A percentile compares a stretch with the other conserved stretches of the same genome.
These are phyloP conservation scores for Hormiphora californensis DNA, from an alignment of 37 sponge, comb jelly and placozoan genomes.

Conservation along the genomic window DNA sequence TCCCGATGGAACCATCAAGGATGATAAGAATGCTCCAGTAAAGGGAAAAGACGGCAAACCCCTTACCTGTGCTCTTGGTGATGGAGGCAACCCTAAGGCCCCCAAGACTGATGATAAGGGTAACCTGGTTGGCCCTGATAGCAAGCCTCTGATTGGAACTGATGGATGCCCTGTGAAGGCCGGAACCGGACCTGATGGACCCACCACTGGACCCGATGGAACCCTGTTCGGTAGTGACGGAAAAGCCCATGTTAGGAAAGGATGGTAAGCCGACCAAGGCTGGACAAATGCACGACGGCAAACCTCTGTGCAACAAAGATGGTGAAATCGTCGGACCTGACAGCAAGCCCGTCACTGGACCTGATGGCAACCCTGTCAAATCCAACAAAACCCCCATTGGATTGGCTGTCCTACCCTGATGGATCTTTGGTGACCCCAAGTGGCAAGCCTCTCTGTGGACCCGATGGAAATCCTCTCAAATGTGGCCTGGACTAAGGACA, in stretches of 20 bases:
- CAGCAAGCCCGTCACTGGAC: conserved; percentile 39
- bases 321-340: conserved; percentile 48
- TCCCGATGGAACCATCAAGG: conserved; percentile 39
- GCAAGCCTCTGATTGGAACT: conserved; percentile 46
- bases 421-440: conserved; percentile 20
- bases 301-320: conserved; percentile 45
- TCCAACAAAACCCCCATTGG: conserved; percentile 33
- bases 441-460: conserved; percentile 48
- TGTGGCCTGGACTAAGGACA: conserved; percentile 27
- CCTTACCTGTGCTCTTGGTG: conserved; percentile 31
- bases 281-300: conserved; percentile 48
- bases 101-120: conserved; percentile 50
- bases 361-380: conserved; percentile 17
- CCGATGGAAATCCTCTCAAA: conserved; percentile 42
- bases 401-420: conserved; percentile 11
- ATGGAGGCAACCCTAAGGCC: conserved; percentile 27
- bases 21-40: conserved; percentile 20
- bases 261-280: conserved; percentile 23
- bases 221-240: conserved; percentile 47
- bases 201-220: conserved; percentile 53
- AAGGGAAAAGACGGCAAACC: conserved; percentile 50
- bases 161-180: conserved; percentile 26
- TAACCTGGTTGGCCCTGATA: conserved; percentile 38
- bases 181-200: conserved; percentile 50
- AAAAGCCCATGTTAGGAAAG: conserved; percentile 40